Conservation (phyloP, 2,888 invertebrate species). For the Ceratothoa steindachneri region DNA sequence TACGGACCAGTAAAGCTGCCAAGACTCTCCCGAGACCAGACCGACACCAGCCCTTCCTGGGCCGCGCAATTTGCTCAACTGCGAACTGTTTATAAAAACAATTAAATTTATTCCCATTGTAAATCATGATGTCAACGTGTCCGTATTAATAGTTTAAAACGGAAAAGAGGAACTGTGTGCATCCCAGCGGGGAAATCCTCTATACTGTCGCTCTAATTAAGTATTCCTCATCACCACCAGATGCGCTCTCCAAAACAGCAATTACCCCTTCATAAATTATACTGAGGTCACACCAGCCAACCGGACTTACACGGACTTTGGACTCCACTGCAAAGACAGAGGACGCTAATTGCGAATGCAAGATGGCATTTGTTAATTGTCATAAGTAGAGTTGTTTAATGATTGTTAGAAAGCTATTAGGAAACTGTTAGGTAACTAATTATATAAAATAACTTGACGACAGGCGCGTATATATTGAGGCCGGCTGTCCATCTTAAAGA, state of each 20-base stretch:
- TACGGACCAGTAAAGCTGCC: too few relatives aligned
- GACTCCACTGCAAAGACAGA: too few relatives aligned
- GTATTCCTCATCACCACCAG: neutral
- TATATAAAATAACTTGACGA: neutral
- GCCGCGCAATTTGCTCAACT: too few relatives aligned
- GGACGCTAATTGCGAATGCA: neutral
- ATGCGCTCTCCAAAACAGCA: neutral
- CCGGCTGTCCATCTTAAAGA: neutral
- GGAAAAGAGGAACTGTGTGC: neutral
- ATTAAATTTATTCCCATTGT: neutral
- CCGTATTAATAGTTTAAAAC: neutral
- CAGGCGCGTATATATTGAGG: neutral
- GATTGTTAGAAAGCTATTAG: conserved; percentile 8
- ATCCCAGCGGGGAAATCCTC: neutral
- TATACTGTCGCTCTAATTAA: neutral
- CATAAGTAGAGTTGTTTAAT: conserved; percentile 9
- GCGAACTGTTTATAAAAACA: too few relatives aligned
- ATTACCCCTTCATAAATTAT: neutral
- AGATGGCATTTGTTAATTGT: conserved; percentile 3
- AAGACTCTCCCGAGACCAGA: too few relatives aligned
- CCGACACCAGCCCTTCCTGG: too few relatives aligned
- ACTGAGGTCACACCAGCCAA: neutral
- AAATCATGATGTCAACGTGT: neutral
- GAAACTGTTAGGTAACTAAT: conserved; percentile 8
- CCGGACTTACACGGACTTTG: too few relatives aligned